Conservation (phyloP, 2,113 vertebrate species). For the Bubalus kerabau region DNA sequence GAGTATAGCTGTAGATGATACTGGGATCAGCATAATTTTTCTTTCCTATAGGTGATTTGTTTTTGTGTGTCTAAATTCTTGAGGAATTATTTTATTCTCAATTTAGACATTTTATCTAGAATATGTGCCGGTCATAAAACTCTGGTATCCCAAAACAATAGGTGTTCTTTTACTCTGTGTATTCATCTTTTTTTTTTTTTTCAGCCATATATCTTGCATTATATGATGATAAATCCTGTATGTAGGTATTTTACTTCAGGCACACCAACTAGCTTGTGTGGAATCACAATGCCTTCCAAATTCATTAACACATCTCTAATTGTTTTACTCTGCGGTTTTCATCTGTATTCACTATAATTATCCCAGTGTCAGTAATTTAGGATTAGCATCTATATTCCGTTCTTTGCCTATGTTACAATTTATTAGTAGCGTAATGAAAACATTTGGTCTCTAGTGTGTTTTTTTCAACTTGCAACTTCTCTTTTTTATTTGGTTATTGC, state of each 20-base stretch:
- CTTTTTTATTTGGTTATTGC: background rate
- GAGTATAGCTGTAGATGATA: background rate
- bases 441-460: background rate
- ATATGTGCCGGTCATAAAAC: background rate
- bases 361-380: background rate
- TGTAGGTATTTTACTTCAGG: background rate
- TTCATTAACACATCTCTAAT: background rate
- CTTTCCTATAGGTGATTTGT: background rate
- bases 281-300: background rate
- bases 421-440: slow-evolving; percentile 14
- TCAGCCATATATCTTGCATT: background rate
- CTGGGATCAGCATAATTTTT: background rate
- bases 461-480: background rate
- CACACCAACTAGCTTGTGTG: background rate
- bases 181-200: background rate
- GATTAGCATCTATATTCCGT: background rate
- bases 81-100: background rate
- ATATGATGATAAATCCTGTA: background rate
- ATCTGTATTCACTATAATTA: background rate
- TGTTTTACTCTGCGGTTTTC: background rate
- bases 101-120: background rate
- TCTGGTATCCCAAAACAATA: background rate
- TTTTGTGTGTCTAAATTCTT: background rate
- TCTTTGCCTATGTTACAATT: background rate
- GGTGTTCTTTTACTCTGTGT: background rate